Evolutionary conservation across 2,113 vertebrate genomes (phyloP), one percentile per base, ranked within the genome.

Genomic region (Cynocephalus volans): DNA sequence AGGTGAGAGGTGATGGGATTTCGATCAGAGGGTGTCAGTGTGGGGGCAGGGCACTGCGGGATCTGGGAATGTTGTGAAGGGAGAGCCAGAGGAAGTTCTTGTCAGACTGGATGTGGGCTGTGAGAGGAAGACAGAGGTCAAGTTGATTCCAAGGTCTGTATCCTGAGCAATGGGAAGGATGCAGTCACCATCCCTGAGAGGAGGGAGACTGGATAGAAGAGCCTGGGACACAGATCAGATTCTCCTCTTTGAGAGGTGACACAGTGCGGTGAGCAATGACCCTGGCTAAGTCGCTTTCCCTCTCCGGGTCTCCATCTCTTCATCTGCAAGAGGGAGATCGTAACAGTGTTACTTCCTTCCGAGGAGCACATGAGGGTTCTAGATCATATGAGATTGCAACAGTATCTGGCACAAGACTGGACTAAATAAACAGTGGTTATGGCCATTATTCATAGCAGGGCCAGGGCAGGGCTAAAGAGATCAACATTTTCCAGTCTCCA

Each of bases 401-500:
- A 65, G 50, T 0, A 13, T 7, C 75, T 52, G 52, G 69, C 41
- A 24, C 36, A 2, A 19, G 12, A 54, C 17, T 56, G 85, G 60
- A 23, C 75, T 80, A 18, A 56, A 36, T 88, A 65, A 76, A 86
- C 3, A 48, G 18, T 2, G 14, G 52, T 52, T 5, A 33, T 65
- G 93, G 70, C 81, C 75, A 9, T 84, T 80, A 50, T 31, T 86
- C 87, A 31, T 0, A 18, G 45, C n/a, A 54, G 48, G 67, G 67
- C 82, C 69, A 73, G 48, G 45, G 41, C 69, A 82, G 62, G 19
- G n/a, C 58, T 13, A 24, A 15, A 62, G 72, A 56, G 19, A 54
- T 58, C 50, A 41, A 72, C 73, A 52, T 92, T 97, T 93, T 96
- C 93, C 69, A 93, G 89, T 36, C 75, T 87, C 75, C 3, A 5